Percentiles rank a stretch among this genome's conserved stretches.
Evolutionary conservation across 1,140 invertebrate species (phyloP).

Genomic region (Atopsyche davidsoni): DNA sequence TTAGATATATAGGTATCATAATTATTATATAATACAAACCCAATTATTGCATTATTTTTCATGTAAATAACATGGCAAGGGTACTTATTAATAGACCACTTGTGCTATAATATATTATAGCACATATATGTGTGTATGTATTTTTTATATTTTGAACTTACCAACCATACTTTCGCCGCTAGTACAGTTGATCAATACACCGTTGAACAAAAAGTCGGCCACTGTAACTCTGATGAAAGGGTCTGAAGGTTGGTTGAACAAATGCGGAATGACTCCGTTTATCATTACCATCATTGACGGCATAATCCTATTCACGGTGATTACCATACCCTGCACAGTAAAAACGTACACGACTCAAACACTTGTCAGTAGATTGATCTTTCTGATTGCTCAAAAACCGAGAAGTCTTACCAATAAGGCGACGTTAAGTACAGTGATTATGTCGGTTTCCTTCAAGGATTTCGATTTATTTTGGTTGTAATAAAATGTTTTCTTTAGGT

Average conservation of each 20-base stretch:
- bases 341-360: no score
- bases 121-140: no score
- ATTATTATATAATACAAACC: no score
- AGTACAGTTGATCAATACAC: constrained; percentile 49
- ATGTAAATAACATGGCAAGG: no score
- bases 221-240: constrained; percentile 48
- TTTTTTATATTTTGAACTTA: constrained; percentile 36
- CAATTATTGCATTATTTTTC: no score
- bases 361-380: no score
- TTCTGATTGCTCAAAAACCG: no score
- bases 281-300: constrained; percentile 36
- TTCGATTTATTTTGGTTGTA: constrained; percentile 54
- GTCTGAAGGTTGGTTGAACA: constrained; percentile 46
- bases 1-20: no score
- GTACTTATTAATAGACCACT: no score
- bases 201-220: constrained; percentile 52
- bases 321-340: constrained; percentile 43
- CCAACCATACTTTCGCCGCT: constrained; percentile 42
- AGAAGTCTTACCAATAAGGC: constrained; percentile 49
- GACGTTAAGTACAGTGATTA: constrained; percentile 58
- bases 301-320: constrained; percentile 40
- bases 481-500: constrained; percentile 51
- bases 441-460: constrained; percentile 51
- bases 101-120: no score
- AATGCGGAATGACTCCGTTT: constrained; percentile 38